phyloP scores from a whole-genome alignment of 2,888 invertebrate genomes.

The Amiota communis region DNA sequence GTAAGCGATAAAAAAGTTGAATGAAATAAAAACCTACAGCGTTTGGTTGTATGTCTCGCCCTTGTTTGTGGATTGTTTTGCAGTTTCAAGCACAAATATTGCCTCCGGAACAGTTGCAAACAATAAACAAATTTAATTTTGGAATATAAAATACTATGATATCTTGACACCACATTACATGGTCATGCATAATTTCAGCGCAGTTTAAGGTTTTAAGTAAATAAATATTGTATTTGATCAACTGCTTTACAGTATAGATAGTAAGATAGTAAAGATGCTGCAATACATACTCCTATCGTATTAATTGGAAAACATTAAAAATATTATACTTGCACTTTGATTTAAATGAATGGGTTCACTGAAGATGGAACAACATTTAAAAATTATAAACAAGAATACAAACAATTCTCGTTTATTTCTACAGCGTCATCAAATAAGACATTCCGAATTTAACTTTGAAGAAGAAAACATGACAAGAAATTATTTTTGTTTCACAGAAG shows the following conservation, averaged over 20 bases:
- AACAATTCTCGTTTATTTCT: too few species aligned
- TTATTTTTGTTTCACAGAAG: too few species aligned
- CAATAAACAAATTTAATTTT: conserved; percentile 35
- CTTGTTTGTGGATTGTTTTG: conserved; percentile 17
- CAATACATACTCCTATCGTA: not conserved
- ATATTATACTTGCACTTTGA: not conserved
- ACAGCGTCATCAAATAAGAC: too few species aligned
- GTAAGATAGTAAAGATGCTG: too few species aligned
- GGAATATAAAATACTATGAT: not conserved
- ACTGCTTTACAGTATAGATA: too few species aligned
- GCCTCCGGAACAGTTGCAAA: conserved; percentile 26
- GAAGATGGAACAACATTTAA: too few species aligned
- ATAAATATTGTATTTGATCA: too few species aligned
- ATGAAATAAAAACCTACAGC: too few species aligned
- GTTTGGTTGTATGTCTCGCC: not conserved
- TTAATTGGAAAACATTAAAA: not conserved
- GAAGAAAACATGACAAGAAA: too few species aligned
- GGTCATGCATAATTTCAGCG: conserved; percentile 56
- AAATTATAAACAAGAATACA: too few species aligned
- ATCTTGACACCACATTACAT: conserved; percentile 44
- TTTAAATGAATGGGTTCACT: not conserved
- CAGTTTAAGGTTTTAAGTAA: conserved; percentile 33
- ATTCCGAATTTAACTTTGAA: too few species aligned
- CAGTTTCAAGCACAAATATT: conserved; percentile 15
- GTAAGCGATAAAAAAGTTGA: too few species aligned